Conservation (phyloP, 2,113 vertebrate species). For the Capreolus pygargus region DNA sequence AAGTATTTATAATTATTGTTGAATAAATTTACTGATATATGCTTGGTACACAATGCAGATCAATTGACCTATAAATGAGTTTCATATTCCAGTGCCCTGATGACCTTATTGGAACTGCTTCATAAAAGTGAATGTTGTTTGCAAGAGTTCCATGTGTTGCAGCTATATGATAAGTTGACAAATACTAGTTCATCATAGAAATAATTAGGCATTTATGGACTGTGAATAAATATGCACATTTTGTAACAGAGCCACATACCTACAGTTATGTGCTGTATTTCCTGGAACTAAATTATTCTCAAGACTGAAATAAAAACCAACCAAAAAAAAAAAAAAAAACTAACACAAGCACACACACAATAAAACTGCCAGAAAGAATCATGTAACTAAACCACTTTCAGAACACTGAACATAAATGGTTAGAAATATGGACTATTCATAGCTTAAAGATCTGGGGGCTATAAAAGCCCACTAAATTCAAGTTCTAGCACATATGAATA, state of each 20-base stretch:
- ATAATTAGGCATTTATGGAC: not conserved
- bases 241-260: not conserved
- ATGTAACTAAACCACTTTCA: not conserved
- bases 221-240: not conserved
- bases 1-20: not conserved
- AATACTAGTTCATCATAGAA: not conserved
- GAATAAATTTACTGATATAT: not conserved
- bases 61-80: not conserved
- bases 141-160: not conserved
- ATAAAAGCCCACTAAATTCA: conserved; percentile 3
- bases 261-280: not conserved
- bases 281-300: not conserved
- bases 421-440: not conserved
- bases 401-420: not conserved
- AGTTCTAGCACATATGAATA: not conserved
- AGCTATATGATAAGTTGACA: not conserved
- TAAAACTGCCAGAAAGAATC: conserved; percentile 2
- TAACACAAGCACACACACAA: not conserved
- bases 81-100: not conserved
- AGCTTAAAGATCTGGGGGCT: not conserved
- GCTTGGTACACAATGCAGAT: not conserved
- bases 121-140: not conserved
- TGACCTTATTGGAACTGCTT: not conserved
- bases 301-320: not conserved
- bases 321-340: not conserved